Percentiles rank a stretch among this genome's conserved stretches.
phyloP scores from a whole-genome alignment of 2,888 invertebrate genomes.

The Steinernema carpocapsae region DNA sequence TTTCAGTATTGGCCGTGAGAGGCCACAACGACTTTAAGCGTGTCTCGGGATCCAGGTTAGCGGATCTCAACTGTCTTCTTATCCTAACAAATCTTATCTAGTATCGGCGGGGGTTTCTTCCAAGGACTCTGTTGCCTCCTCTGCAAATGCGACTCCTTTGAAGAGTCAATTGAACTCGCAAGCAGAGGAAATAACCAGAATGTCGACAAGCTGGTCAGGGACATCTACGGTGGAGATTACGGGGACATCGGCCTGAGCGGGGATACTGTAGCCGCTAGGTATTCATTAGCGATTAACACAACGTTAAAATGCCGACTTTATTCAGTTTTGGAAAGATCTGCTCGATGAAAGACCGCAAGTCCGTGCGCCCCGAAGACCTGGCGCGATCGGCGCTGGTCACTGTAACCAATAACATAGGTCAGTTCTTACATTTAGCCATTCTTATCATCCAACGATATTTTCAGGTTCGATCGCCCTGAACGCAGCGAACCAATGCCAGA shows the following conservation, averaged over 20 bases:
- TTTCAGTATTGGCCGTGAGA: constrained; percentile 89
- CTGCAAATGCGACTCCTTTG: constrained; percentile 92
- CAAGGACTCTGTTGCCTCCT: constrained; percentile 91
- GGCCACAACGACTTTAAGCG: constrained; percentile 84
- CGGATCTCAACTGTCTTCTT: background rate
- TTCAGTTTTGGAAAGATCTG: constrained; percentile 93
- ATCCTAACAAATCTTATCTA: background rate
- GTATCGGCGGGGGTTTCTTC: constrained; percentile 76
- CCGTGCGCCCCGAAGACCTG: constrained; percentile 84
- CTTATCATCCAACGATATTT: background rate
- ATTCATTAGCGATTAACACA: no score
- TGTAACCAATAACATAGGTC: constrained; percentile 93
- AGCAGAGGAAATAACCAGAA: constrained; percentile 88
- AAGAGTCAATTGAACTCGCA: constrained; percentile 92
- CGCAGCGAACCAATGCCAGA: constrained; percentile 85
- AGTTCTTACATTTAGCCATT: background rate
- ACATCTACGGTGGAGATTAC: constrained; percentile 97
- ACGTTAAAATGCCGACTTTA: no score
- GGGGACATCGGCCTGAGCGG: constrained; percentile 84
- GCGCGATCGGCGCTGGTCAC: constrained; percentile 94
- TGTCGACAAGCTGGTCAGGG: constrained; percentile 90
- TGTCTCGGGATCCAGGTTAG: constrained; percentile 83
- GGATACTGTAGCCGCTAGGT: constrained; percentile 95
- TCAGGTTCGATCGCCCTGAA: constrained; percentile 88
- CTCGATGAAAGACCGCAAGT: constrained; percentile 78